phyloP scores from a whole-genome alignment of 2,888 invertebrate species.

The Molanna angustata region DNA sequence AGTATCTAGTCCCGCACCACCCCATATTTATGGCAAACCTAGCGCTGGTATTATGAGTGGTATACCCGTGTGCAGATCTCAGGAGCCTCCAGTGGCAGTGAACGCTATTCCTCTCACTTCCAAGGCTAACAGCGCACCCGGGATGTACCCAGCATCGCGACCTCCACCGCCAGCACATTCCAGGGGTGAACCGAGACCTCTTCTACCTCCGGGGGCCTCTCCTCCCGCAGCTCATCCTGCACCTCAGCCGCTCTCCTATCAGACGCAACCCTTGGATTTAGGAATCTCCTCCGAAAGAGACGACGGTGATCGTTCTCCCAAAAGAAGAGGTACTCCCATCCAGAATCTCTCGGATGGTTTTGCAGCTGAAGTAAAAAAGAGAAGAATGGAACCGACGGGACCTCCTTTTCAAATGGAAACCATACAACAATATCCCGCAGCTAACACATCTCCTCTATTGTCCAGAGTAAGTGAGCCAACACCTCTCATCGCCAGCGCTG shows the following conservation, averaged over 20 bases:
- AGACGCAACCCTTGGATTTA: slow-evolving; percentile 77
- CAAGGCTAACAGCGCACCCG: slow-evolving; percentile 53
- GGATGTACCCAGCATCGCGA: slow-evolving; percentile 46
- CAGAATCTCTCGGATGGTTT: slow-evolving; percentile 48
- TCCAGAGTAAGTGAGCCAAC: slow-evolving; percentile 62
- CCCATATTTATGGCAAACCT: slow-evolving; percentile 68
- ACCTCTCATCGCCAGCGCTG: slow-evolving; percentile 67
- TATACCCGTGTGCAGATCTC: slow-evolving; percentile 52
- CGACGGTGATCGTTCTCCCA: slow-evolving; percentile 51
- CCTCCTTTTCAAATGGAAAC: slow-evolving; percentile 37
- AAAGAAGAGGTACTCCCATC: slow-evolving; percentile 59
- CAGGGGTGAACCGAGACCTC: slow-evolving; percentile 38
- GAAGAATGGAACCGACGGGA: slow-evolving; percentile 54
- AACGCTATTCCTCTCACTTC: slow-evolving; percentile 57
- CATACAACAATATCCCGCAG: slow-evolving; percentile 38
- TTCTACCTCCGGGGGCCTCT: slow-evolving; percentile 42
- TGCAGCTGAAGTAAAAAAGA: slow-evolving; percentile 61
- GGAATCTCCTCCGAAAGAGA: slow-evolving; percentile 60
- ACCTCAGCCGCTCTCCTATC: slow-evolving; percentile 52
- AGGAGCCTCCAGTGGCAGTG: slow-evolving; percentile 39
- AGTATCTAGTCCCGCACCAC: slow-evolving; percentile 76
- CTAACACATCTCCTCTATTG: slow-evolving; percentile 43
- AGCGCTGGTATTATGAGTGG: slow-evolving; percentile 57
- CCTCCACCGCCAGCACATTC: slow-evolving; percentile 46
- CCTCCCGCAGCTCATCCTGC: slow-evolving; percentile 41